phyloP scores from a whole-genome alignment of 2,888 invertebrate species.

The Macropis europaea region DNA sequence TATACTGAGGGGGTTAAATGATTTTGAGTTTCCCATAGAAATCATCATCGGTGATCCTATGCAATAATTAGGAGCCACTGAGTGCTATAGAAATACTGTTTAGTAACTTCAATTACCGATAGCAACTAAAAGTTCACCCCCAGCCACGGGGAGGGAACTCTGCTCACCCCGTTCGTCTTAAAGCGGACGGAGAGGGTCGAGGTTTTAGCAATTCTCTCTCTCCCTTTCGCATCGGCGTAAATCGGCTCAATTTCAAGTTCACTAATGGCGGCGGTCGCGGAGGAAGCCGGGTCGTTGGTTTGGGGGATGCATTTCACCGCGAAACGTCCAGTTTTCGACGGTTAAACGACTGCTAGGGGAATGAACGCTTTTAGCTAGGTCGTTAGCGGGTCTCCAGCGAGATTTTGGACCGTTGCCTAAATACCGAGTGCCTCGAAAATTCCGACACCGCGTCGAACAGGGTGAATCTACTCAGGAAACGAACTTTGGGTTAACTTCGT shows the following conservation, averaged over 20 bases:
- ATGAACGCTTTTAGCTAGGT: slow-evolving; percentile 36
- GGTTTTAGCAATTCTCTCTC: neutral
- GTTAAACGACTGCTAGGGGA: slow-evolving; percentile 20
- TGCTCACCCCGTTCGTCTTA: neutral
- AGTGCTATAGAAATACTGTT: too few species aligned
- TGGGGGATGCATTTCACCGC: neutral
- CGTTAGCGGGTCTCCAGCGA: slow-evolving; percentile 22
- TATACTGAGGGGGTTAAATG: too few species aligned
- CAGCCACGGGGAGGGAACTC: too few species aligned
- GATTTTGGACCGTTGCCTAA: slow-evolving; percentile 33
- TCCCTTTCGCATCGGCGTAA: slow-evolving; percentile 5
- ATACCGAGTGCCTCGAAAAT: neutral
- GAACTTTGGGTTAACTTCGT: too few species aligned
- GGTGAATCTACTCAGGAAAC: too few species aligned
- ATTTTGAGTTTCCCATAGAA: too few species aligned
- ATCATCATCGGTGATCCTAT: too few species aligned
- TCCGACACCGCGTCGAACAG: too few species aligned
- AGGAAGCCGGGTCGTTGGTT: slow-evolving; percentile 1
- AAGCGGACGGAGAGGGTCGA: neutral
- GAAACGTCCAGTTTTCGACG: slow-evolving; percentile 21
- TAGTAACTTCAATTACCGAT: too few species aligned
- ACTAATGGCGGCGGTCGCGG: slow-evolving; percentile 51
- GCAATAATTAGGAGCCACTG: too few species aligned
- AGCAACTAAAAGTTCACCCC: too few species aligned
- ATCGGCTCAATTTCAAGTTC: slow-evolving; percentile 56